Evolutionary conservation across 2,797 vertebrate genomes (phyloP).

Genomic region (Gymnoscopelus braueri): DNA sequence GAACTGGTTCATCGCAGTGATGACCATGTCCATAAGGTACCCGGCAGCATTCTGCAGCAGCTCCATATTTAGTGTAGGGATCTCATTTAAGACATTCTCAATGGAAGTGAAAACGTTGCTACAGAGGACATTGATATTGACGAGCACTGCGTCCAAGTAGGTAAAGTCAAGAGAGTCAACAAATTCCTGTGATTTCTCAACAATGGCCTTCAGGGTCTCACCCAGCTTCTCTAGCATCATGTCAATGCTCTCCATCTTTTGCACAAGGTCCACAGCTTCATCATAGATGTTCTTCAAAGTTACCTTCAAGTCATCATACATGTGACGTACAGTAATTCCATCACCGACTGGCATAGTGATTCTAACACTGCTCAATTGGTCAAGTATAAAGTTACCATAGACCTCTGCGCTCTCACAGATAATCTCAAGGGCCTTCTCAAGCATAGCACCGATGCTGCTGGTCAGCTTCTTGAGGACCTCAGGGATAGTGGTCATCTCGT

Average conservation of each 20-base stretch:
- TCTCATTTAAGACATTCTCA: conserved; percentile 64
- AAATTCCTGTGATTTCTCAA: conserved; percentile 75
- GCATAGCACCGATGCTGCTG: conserved; percentile 43
- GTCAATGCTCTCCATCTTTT: conserved; percentile 79
- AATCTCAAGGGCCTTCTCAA: conserved; percentile 66
- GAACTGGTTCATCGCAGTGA: conserved; percentile 64
- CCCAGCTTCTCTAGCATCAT: conserved; percentile 77
- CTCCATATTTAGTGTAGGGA: conserved; percentile 59
- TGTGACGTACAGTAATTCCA: conserved; percentile 66
- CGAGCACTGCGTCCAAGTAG: conserved; percentile 71
- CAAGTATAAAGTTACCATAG: conserved; percentile 74
- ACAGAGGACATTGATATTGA: conserved; percentile 57
- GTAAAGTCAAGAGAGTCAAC: conserved; percentile 77
- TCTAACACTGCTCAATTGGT: conserved; percentile 75
- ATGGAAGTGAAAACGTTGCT: conserved; percentile 49
- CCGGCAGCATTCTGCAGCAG: conserved; percentile 18
- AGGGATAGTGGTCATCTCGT: conserved; percentile 73
- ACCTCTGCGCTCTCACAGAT: conserved; percentile 59
- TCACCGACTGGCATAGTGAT: conserved; percentile 73
- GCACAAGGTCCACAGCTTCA: conserved; percentile 67
- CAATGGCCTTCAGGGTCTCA: conserved; percentile 65
- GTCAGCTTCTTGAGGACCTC: conserved; percentile 75
- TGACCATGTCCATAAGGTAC: conserved; percentile 33
- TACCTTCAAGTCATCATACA: conserved; percentile 70
- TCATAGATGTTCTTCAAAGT: conserved; percentile 60